Percentiles rank a stretch among this genome's conserved stretches.
phyloP scores from a whole-genome alignment of 2,113 vertebrate species.

The Todiramphus saurophagus region DNA sequence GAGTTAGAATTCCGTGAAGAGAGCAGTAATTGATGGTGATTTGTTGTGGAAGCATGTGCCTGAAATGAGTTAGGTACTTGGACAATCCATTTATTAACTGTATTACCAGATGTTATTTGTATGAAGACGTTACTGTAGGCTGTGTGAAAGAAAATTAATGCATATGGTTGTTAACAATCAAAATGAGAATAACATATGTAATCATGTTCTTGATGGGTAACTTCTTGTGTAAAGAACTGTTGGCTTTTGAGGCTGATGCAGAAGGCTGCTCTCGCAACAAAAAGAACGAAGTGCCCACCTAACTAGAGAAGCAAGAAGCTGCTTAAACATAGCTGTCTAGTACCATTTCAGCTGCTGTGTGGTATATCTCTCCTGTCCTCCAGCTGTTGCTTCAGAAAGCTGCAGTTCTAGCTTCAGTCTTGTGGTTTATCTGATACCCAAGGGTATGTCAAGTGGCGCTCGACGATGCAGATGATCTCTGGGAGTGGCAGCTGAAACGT shows the following conservation, averaged over 20 bases:
- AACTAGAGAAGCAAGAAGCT: not conserved
- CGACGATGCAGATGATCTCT: not conserved
- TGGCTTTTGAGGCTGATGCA: not conserved
- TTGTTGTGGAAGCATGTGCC: not conserved
- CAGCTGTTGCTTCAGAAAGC: not conserved
- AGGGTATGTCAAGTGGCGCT: not conserved
- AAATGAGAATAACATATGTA: not conserved
- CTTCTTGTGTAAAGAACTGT: not conserved
- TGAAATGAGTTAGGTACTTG: not conserved
- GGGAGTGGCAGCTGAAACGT: not conserved
- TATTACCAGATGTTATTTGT: not conserved
- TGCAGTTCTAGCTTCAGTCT: not conserved
- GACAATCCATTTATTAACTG: not conserved
- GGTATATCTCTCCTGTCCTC: not conserved
- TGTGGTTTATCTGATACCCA: not conserved
- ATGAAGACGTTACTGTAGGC: not conserved
- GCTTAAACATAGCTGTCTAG: not conserved
- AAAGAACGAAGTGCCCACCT: not conserved
- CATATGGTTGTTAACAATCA: not conserved
- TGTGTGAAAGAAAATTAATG: not conserved
- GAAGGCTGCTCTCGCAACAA: not conserved
- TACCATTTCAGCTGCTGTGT: not conserved
- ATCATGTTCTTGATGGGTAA: not conserved
- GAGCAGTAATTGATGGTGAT: not conserved
- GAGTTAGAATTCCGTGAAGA: not conserved